Evolutionary conservation across 1,140 invertebrate genomes (phyloP).

Genomic region (Cotesia glomerata): DNA sequence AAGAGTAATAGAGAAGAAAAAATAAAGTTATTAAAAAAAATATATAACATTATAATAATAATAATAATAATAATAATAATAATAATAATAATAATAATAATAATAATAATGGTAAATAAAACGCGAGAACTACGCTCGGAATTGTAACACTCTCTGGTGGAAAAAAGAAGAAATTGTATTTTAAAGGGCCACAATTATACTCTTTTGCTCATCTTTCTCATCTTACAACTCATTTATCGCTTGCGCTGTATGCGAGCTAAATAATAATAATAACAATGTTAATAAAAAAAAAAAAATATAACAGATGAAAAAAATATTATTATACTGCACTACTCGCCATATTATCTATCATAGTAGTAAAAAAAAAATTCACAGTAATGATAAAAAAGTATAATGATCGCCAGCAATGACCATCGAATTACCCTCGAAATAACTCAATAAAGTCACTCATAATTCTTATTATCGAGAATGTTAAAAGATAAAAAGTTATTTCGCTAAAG

Average conservation of each 20-base stretch:
- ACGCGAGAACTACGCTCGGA: constrained; percentile 21
- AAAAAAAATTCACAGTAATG: not conserved
- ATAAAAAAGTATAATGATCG: not conserved
- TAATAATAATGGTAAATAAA: not conserved
- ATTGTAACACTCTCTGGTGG: constrained; percentile 27
- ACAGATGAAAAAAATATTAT: too few relatives aligned
- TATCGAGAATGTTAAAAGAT: not conserved
- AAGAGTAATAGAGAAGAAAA: constrained; percentile 1
- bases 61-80: constrained; percentile 12
- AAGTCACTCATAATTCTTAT: too few relatives aligned
- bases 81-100: constrained; percentile 3
- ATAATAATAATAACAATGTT: too few relatives aligned
- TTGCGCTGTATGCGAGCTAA: not conserved
- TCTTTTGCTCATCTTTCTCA: not conserved
- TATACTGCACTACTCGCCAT: too few relatives aligned
- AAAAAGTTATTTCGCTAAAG: not conserved
- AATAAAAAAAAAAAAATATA: too few relatives aligned
- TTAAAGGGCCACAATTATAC: constrained; percentile 19
- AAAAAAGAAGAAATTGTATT: not conserved
- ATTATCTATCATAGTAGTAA: too few relatives aligned
- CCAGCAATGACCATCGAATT: too few relatives aligned
- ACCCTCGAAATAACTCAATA: too few relatives aligned
- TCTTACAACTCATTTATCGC: constrained; percentile 5
- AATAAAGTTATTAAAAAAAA: constrained; percentile 28
- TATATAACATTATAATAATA: not conserved